Percentiles rank a stretch among this genome's conserved stretches.
Conservation (phyloP, 1,140 invertebrate genomes). For the Acromyrmex heyeri region DNA sequence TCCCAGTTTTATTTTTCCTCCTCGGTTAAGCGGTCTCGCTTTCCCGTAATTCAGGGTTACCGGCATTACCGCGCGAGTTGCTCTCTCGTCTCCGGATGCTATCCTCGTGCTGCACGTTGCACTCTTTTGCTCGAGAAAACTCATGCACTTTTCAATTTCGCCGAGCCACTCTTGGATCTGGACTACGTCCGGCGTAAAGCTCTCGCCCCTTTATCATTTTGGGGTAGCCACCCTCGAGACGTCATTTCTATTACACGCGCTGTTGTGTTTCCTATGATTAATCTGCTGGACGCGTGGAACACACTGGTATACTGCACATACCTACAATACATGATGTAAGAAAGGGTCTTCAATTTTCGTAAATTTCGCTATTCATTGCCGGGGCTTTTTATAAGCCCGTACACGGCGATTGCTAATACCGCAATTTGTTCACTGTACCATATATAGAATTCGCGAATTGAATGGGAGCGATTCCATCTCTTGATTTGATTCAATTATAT, state of each 20-base stretch:
- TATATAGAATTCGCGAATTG: neutral
- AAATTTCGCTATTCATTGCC: slow-evolving; percentile 23
- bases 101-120: neutral
- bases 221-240: neutral
- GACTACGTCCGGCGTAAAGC: neutral
- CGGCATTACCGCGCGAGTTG: slow-evolving; percentile 34
- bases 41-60: slow-evolving; percentile 54
- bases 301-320: neutral
- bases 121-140: neutral
- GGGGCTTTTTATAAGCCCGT: neutral
- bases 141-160: slow-evolving; percentile 41
- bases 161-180: neutral
- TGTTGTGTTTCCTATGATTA: slow-evolving; percentile 10
- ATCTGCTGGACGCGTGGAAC: neutral
- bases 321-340: neutral
- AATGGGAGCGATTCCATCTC: neutral
- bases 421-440: neutral
- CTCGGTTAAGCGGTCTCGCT: slow-evolving; percentile 50
- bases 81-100: neutral
- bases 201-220: neutral
- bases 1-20: slow-evolving; percentile 18
- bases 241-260: neutral
- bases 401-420: neutral
- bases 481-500: slow-evolving; percentile 32
- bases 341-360: neutral